Base-by-base conservation (phyloP, 2,888 invertebrate genomes). In the Vesta saturnalis region DNA sequence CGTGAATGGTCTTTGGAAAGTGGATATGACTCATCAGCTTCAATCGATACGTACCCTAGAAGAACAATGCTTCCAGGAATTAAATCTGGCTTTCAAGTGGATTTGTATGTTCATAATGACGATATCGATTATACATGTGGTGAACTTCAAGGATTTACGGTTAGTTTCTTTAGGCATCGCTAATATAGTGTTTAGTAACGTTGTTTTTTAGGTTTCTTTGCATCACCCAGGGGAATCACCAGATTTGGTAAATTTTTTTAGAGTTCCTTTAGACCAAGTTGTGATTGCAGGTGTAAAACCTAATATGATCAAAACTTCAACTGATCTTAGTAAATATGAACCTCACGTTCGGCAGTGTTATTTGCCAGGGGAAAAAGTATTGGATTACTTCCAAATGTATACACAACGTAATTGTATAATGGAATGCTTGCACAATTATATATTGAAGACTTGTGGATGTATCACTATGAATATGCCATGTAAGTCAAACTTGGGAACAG, bases 61-160 rank as follows among this genome's bases (percentile, higher is more conserved):
- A 85, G 92, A 74, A 92, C 91, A 1, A 83, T 89, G 57, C 88
- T 89, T 0, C 88, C 90, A 12, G 92, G 92, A 0, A 87, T 88
- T 1, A 87, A 88, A 78, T 89, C 89, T 22, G 92, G 92, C 0
- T 81, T 92, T n/a, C 88, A 87, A 60, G 83, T 92, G 72, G 83
- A 90, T 19, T 80, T 92, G 71, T 86, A 86, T 74, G 88, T 89
- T 0, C 86, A 86, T 63, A 84, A 86, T 62, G 77, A 85, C 2
- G 91, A 92, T 77, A 83, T 91, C 60, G 92, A 92, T 78, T 90
- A 89, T 76, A 83, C 91, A 56, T 92, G 92, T 19, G 23, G 35
- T n/a, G 54, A 55, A 14, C n/a, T 49, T 2, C 49, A 49, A 49
- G 60, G 60, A 0, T 60, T 22, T 46, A 58, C 23, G 12, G 58